These are phyloP conservation scores for Acrossocheilus fasciatus DNA, from an alignment of 2,797 vertebrate genomes.

Conservation along the genomic window DNA sequence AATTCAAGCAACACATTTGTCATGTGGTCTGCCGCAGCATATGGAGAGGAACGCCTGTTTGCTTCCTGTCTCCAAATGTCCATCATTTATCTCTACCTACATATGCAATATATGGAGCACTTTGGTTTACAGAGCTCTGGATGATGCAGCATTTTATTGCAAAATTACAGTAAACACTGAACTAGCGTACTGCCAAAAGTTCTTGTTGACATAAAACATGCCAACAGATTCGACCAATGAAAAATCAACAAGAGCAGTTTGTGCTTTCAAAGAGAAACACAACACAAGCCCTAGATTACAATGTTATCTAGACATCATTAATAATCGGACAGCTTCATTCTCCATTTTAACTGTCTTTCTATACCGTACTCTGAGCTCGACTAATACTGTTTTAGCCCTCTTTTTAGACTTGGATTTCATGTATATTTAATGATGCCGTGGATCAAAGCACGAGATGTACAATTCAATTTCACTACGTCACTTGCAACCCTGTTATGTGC, in stretches of 20 bases:
- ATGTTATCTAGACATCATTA: slow-evolving; percentile 37
- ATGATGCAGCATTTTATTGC: not conserved
- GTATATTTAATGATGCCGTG: slow-evolving; percentile 67
- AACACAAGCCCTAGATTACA: slow-evolving; percentile 56
- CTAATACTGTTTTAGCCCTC: slow-evolving; percentile 54
- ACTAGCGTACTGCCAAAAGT: not conserved
- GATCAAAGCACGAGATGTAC: slow-evolving; percentile 65
- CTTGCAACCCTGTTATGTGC: slow-evolving; percentile 51
- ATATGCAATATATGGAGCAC: not conserved
- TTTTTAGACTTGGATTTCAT: slow-evolving; percentile 61
- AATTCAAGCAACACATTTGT: slow-evolving; percentile 39
- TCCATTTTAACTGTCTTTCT: slow-evolving; percentile 59
- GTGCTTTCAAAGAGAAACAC: slow-evolving; percentile 55
- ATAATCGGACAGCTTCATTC: slow-evolving; percentile 28
- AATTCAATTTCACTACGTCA: slow-evolving; percentile 53
- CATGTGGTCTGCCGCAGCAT: slow-evolving; percentile 34
- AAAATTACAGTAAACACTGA: slow-evolving; percentile 8
- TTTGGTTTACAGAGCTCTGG: not conserved
- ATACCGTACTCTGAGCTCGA: slow-evolving; percentile 53
- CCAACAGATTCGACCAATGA: not conserved
- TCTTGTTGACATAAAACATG: not conserved
- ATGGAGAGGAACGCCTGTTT: slow-evolving; percentile 48
- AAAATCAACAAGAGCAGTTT: slow-evolving; percentile 30
- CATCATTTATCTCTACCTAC: slow-evolving; percentile 48
- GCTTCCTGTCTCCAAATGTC: slow-evolving; percentile 39